Evolutionary conservation across 2,113 vertebrate species (phyloP), one percentile per base, ranked within the genome.

Genomic region (Catharus fuscescens): DNA sequence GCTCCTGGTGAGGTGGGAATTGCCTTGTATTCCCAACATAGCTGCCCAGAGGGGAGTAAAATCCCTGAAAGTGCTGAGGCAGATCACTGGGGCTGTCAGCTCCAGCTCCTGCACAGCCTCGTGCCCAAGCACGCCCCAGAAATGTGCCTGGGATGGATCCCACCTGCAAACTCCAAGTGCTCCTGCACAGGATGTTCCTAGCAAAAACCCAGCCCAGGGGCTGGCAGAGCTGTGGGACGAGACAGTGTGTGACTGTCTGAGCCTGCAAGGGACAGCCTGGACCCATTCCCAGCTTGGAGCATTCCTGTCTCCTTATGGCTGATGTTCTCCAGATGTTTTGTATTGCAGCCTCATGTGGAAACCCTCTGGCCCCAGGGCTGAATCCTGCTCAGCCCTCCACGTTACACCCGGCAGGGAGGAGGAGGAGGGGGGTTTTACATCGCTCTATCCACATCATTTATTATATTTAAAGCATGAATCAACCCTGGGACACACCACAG

Each of bases 271-370:
- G 78, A 71, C 84, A 67, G 71, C 32, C 45, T 94, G 96, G 88
- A 85, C 15, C 36, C 7, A 0, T 54, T 93, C 94, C 82, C 61
- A 45, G 53, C 23, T 52, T 45, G 56, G n/a, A 88, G 80, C 93
- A 91, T 96, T 96, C 92, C 94, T 59, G 65, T 62, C 83, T 95
- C 90, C 53, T 56, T 59, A 3, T 29, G 77, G 59, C 59, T 96
- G 95, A 96, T 94, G 83, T 48, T 91, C 73, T 96, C 95, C 97
- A 97, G 96, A 97, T 97, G 97, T 85, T 95, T 84, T 21, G 4
- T 32, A 50, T 91, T 93, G 73, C 81, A 77, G 87, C 79, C 86
- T 82, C 72, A 50, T 80, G 86, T 81, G 81, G 90, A 93, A 95
- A 92, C 24, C 31, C 70, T 67, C 73, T 28, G 67, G 85, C 88